Evolutionary conservation across 1,140 invertebrate genomes (phyloP).

Genomic region (Pogonomyrmex barbatus): DNA sequence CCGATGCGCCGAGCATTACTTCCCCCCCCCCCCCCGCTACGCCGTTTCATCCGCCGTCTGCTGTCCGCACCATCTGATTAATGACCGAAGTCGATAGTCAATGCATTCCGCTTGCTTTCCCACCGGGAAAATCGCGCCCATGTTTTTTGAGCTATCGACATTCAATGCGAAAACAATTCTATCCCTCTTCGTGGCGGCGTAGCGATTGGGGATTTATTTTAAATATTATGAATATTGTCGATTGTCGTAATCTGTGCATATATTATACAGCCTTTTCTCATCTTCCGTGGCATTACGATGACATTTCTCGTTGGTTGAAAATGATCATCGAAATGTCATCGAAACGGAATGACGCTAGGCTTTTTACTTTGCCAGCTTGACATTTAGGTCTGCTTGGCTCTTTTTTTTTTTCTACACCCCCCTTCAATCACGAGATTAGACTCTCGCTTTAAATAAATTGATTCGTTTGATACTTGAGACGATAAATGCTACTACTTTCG

Average conservation of each 20-base stretch:
- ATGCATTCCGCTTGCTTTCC: conserved; percentile 4
- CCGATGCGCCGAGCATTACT: background rate
- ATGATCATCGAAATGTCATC: conserved; percentile 28
- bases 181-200: background rate
- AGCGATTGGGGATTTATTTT: no score
- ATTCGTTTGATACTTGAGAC: conserved; percentile 11
- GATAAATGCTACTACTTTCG: conserved; percentile 23
- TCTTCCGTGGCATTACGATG: conserved; percentile 16
- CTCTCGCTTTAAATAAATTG: conserved; percentile 31
- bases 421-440: conserved; percentile 26
- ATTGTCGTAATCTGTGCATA: background rate
- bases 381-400: conserved; percentile 17
- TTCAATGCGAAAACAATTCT: conserved; percentile 34
- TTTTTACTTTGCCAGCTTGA: conserved; percentile 11
- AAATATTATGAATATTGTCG: background rate
- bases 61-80: conserved; percentile 60
- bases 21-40: background rate
- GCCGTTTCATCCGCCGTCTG: conserved; percentile 40
- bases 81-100: conserved; percentile 32
- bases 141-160: conserved; percentile 4
- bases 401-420: no score
- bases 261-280: background rate
- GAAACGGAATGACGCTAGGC: background rate
- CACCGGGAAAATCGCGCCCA: background rate
- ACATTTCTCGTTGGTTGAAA: conserved; percentile 32